Percentiles rank a stretch among this genome's conserved stretches.
phyloP scores from a whole-genome alignment of 2,888 invertebrate species.

The Drosophila multiciliata region DNA sequence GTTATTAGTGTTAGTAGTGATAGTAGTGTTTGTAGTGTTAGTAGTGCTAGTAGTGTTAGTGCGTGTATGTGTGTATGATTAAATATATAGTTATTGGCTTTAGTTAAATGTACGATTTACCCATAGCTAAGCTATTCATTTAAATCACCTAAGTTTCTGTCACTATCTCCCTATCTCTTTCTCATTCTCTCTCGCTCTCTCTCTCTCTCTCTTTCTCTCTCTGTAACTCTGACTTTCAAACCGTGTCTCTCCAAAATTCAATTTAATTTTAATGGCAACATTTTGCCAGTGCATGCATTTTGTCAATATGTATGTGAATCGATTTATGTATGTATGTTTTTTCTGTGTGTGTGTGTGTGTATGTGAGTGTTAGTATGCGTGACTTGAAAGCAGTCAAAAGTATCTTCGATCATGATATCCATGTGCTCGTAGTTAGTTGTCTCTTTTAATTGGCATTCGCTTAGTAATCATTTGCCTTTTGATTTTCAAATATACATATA shows the following conservation, averaged over 20 bases:
- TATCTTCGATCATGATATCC: conserved; percentile 24
- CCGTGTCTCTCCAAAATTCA: conserved; percentile 11
- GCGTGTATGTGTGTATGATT: conserved; percentile 41
- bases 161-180: conserved; percentile 6
- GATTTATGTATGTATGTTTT: conserved; percentile 12
- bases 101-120: conserved; percentile 27
- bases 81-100: conserved; percentile 33
- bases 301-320: conserved; percentile 22
- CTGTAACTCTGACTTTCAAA: conserved; percentile 10
- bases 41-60: conserved; percentile 38
- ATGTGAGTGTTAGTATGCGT: conserved; percentile 5
- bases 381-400: conserved; percentile 17
- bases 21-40: conserved; percentile 1
- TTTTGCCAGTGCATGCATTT: conserved; percentile 58
- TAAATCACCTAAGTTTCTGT: conserved; percentile 18
- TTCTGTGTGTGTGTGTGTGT: background rate
- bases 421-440: conserved; percentile 49
- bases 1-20: conserved; percentile 44
- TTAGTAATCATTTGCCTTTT: conserved; percentile 31
- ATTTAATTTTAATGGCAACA: conserved; percentile 20
- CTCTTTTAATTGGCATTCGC: conserved; percentile 46
- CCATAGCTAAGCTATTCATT: conserved; percentile 1
- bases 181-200: conserved; percentile 4
- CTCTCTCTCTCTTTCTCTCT: background rate
- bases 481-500: conserved; percentile 20